A percentile compares a stretch with the other conserved stretches of the same genome.
Evolutionary conservation across 2,797 vertebrate species (phyloP).

Genomic region (Micromesistius poutassou): DNA sequence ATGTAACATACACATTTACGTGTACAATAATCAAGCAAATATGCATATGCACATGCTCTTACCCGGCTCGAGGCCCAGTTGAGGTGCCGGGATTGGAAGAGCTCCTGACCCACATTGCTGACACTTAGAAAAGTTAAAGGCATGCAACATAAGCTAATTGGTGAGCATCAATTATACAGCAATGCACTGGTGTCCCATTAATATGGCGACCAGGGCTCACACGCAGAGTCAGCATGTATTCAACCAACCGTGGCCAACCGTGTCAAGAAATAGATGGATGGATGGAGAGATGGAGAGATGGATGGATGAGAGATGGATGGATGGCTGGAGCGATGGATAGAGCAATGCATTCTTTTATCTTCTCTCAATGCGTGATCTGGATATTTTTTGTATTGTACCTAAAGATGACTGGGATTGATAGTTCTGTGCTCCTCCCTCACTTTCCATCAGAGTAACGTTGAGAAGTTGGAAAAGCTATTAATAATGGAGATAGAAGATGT

Average conservation of each 20-base stretch:
- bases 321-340: neutral
- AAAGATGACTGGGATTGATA: conserved; percentile 9
- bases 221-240: neutral
- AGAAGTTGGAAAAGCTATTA: neutral
- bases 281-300: no score
- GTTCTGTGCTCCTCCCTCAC: neutral
- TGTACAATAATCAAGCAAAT: neutral
- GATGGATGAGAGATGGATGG: no score
- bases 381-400: conserved; percentile 47
- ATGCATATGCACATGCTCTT: neutral
- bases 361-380: conserved; percentile 51
- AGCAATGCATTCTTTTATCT: conserved; percentile 18
- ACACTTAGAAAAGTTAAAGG: neutral
- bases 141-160: conserved; percentile 2
- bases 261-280: neutral
- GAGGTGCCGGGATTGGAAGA: neutral
- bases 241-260: neutral
- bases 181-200: neutral
- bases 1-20: no score
- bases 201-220: neutral
- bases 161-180: neutral
- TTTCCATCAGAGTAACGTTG: neutral
- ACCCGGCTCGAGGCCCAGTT: neutral
- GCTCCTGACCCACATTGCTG: neutral
- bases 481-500: neutral